phyloP scores from a whole-genome alignment of 2,113 vertebrate species.

The Gobio gobio region DNA sequence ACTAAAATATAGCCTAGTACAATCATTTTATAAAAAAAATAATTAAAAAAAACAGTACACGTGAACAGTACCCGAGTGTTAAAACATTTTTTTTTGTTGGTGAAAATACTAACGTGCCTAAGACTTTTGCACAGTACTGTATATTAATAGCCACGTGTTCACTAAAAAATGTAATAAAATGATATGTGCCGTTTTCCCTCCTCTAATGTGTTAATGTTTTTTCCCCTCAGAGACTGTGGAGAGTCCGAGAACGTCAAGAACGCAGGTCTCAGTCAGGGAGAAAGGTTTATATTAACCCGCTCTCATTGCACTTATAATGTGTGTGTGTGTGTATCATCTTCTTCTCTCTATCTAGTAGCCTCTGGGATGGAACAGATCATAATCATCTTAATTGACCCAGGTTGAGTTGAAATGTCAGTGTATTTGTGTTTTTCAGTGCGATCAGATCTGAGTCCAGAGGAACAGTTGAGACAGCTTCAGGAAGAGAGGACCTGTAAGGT shows the following conservation, averaged over 20 bases:
- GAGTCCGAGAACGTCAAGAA: constrained; percentile 67
- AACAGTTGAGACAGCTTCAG: constrained; percentile 82
- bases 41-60: too few species aligned
- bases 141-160: too few species aligned
- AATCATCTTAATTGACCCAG: neutral
- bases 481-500: constrained; percentile 91
- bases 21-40: too few species aligned
- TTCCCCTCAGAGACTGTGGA: constrained; percentile 70
- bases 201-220: constrained; percentile 32
- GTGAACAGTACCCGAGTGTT: too few species aligned
- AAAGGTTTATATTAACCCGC: constrained; percentile 74
- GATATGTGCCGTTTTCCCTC: neutral
- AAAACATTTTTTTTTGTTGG: too few species aligned
- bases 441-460: constrained; percentile 74
- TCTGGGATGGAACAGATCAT: neutral
- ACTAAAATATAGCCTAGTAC: too few species aligned
- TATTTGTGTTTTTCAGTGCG: constrained; percentile 51
- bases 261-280: constrained; percentile 64
- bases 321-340: constrained; percentile 7
- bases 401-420: neutral
- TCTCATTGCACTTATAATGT: neutral
- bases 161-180: too few species aligned
- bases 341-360: neutral
- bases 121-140: too few species aligned
- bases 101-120: too few species aligned